phyloP scores from a whole-genome alignment of 2,113 vertebrate genomes.

The Ammodytes marinus region DNA sequence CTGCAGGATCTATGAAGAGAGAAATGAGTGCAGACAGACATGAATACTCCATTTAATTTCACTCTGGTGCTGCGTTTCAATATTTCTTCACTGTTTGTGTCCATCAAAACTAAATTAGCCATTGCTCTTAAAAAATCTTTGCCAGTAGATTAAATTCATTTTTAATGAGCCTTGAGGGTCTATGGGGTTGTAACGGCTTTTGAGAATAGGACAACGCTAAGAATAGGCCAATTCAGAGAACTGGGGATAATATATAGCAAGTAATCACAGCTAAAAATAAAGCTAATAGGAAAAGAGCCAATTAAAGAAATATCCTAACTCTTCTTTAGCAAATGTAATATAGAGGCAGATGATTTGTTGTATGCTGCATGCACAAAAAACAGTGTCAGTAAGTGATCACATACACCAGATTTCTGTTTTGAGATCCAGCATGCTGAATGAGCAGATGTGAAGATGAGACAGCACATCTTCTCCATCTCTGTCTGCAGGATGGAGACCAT shows the following conservation, averaged over 20 bases:
- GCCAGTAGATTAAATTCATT: neutral
- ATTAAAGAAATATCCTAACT: neutral
- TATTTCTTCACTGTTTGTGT: conserved; percentile 2
- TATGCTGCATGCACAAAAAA: neutral
- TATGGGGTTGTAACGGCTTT: neutral
- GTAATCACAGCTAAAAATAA: neutral
- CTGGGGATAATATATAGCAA: neutral
- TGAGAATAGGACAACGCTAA: neutral
- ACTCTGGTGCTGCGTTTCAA: neutral
- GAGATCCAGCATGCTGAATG: neutral
- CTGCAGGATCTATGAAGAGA: conserved; percentile 91
- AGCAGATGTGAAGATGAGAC: neutral
- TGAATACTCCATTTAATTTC: neutral
- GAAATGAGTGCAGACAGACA: conserved; percentile 1
- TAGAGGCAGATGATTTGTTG: neutral
- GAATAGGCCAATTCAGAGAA: neutral
- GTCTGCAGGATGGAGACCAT: conserved; percentile 35
- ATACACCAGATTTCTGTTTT: neutral
- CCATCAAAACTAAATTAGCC: neutral
- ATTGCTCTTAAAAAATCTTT: conserved; percentile 3
- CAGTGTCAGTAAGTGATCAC: neutral
- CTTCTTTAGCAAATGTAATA: neutral
- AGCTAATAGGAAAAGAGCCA: neutral
- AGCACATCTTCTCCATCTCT: neutral
- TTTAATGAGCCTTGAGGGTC: conserved; percentile 6